phyloP scores from a whole-genome alignment of 2,797 vertebrate genomes.

The Urocyon cinereoargenteus region DNA sequence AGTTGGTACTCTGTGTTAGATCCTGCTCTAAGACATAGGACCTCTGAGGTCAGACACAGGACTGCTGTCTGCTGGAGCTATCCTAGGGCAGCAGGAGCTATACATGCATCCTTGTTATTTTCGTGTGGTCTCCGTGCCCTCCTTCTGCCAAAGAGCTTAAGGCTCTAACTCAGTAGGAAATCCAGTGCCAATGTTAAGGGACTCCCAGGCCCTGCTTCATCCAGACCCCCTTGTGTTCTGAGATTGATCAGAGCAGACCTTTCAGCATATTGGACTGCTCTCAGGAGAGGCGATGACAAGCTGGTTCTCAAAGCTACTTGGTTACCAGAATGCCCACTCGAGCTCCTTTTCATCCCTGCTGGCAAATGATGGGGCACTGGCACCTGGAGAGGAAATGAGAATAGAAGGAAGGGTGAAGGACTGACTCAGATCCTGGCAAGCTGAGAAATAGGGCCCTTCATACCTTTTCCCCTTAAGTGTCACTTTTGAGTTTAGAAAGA shows the following conservation, averaged over 20 bases:
- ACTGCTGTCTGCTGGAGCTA: background rate
- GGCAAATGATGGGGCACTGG: background rate
- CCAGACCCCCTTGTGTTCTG: background rate
- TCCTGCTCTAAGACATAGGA: background rate
- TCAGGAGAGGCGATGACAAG: background rate
- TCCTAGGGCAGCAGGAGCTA: background rate
- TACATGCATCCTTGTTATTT: background rate
- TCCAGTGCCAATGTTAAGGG: background rate
- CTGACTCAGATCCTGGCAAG: background rate
- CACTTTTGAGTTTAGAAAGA: background rate
- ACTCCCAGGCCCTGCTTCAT: background rate
- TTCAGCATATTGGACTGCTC: background rate
- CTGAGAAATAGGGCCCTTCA: background rate
- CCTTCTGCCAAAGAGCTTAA: background rate
- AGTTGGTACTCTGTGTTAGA: background rate
- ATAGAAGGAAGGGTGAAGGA: background rate
- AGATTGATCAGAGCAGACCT: background rate
- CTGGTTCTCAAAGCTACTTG: background rate
- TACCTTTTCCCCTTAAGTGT: conserved; percentile 3
- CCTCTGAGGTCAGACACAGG: background rate
- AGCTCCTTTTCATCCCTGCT: background rate
- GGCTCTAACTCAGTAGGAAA: conserved; percentile 24
- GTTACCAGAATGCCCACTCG: background rate
- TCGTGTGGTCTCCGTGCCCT: background rate
- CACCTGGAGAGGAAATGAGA: background rate